Evolutionary conservation across 2,797 vertebrate genomes (phyloP).

Genomic region (Agapornis canus): DNA sequence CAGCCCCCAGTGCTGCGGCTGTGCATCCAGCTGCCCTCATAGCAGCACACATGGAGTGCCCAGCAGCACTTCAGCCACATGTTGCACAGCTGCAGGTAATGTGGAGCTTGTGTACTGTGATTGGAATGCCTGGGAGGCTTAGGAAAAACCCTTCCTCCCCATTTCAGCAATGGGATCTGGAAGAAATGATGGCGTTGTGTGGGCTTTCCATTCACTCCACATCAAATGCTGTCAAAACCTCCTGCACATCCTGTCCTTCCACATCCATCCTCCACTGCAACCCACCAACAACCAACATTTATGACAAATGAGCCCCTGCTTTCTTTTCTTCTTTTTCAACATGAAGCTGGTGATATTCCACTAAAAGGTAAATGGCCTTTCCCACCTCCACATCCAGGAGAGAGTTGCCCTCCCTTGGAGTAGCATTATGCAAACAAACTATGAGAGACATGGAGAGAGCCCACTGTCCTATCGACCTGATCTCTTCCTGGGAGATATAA

Average conservation of each 20-base stretch:
- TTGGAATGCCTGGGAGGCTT: not conserved
- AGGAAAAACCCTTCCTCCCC: not conserved
- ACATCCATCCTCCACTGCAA: not conserved
- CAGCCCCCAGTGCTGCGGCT: accelerated
- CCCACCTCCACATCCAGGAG: not conserved
- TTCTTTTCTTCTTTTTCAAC: not conserved
- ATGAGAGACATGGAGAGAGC: accelerated
- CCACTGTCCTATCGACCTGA: accelerated
- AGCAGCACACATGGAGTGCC: accelerated
- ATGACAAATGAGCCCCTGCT: not conserved
- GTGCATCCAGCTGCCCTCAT: accelerated
- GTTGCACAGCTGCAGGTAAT: accelerated
- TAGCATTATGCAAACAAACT: not conserved
- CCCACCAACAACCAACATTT: not conserved
- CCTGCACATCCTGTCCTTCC: not conserved
- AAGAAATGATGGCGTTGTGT: not conserved
- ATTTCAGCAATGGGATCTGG: not conserved
- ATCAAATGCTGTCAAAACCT: not conserved
- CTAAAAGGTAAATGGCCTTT: not conserved
- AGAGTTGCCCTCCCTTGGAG: not conserved
- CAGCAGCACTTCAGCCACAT: accelerated
- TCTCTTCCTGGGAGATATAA: not conserved
- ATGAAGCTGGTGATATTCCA: not conserved
- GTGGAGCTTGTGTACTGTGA: not conserved
- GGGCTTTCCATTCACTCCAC: not conserved